phyloP scores from a whole-genome alignment of 2,113 vertebrate species.

The Bos javanicus region DNA sequence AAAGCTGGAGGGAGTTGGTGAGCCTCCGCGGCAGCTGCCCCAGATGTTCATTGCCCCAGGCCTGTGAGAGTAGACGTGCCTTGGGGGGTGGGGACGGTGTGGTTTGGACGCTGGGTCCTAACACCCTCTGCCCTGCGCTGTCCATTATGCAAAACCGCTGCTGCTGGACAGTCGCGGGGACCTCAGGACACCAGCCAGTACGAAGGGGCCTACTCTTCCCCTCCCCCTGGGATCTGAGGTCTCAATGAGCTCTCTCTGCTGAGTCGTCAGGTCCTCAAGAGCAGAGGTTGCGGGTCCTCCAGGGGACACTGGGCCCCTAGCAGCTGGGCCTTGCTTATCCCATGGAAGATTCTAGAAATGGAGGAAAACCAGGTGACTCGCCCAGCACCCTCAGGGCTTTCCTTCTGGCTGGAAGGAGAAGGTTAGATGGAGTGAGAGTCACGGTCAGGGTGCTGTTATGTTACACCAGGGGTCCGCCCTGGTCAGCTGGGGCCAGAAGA shows the following conservation, averaged over 20 bases:
- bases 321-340: not conserved
- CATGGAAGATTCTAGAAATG: not conserved
- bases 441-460: rapidly evolving
- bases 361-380: not conserved
- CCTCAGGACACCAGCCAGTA: not conserved
- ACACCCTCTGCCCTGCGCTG: not conserved
- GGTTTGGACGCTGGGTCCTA: rapidly evolving
- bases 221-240: not conserved
- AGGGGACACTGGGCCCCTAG: not conserved
- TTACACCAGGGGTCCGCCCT: too few relatives aligned
- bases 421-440: not conserved
- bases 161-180: rapidly evolving
- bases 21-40: rapidly evolving
- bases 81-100: rapidly evolving
- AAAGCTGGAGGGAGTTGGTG: rapidly evolving
- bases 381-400: not conserved
- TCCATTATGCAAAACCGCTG: too few relatives aligned
- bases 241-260: not conserved
- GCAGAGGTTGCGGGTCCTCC: not conserved
- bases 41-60: rapidly evolving
- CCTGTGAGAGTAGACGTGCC: not conserved
- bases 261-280: rapidly evolving
- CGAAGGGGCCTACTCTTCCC: rapidly evolving
- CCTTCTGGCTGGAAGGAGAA: not conserved
- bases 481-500: not conserved